These are phyloP conservation scores for Trissonchulus sp. DNA, from an alignment of 2,888 invertebrate species.

Conservation along the genomic window DNA sequence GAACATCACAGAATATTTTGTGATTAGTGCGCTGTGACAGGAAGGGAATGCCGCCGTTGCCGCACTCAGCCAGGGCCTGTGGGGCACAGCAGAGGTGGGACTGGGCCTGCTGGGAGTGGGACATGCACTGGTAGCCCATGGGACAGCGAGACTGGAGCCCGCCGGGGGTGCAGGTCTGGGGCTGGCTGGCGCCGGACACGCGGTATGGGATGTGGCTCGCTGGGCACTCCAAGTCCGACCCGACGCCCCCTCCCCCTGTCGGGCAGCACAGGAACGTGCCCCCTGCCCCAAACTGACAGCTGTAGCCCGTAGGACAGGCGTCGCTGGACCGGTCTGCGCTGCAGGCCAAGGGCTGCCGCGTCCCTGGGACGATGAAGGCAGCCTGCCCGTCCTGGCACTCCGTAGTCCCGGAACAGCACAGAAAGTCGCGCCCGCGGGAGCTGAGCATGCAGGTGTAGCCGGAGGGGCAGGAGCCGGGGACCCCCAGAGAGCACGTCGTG, in stretches of 20 bases:
- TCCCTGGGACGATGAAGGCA: not conserved
- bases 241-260: not conserved
- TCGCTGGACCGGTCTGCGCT: not conserved
- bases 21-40: not conserved
- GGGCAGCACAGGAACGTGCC: not conserved
- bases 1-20: not conserved
- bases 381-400: not conserved
- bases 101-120: not conserved
- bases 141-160: not conserved
- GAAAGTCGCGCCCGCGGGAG: not conserved
- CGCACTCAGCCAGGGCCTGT: not conserved
- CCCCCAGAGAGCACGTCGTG: not conserved
- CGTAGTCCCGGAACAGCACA: not conserved
- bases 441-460: conserved; percentile 21
- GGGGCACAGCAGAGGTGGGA: not conserved
- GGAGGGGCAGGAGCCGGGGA: conserved; percentile 2
- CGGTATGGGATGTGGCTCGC: not conserved
- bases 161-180: not conserved
- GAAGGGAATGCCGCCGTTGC: not conserved
- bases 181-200: not conserved
- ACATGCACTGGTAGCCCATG: not conserved
- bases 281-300: not conserved
- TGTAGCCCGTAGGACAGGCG: not conserved
- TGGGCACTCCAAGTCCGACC: not conserved
- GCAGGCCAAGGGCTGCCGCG: not conserved